These are phyloP conservation scores for Chaetodon trifasciatus DNA, from an alignment of 2,797 vertebrate genomes.

Conservation along the genomic window DNA sequence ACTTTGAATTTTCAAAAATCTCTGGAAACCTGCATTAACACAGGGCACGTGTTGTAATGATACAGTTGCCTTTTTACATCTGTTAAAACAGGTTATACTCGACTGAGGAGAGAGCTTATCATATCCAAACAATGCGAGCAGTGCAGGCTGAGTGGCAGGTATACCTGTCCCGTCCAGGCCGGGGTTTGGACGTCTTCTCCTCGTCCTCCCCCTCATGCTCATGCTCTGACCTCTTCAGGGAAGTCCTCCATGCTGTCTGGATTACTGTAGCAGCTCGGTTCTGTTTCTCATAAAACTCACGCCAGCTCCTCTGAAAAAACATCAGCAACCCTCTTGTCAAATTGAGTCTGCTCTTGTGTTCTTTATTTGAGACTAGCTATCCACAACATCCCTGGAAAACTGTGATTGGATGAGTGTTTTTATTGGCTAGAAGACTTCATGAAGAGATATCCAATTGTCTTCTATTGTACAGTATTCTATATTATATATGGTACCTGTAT, in stretches of 20 bases:
- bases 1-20: background rate
- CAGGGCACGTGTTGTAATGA: background rate
- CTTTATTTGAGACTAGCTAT: background rate
- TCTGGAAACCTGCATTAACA: background rate
- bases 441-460: background rate
- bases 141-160: background rate
- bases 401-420: background rate
- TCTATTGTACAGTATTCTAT: background rate
- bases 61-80: background rate
- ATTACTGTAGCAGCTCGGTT: constrained; percentile 88
- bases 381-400: background rate
- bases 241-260: constrained; percentile 88
- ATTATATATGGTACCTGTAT: constrained; percentile 87
- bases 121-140: background rate
- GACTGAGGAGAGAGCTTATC: background rate
- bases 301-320: constrained; percentile 88
- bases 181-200: constrained; percentile 62
- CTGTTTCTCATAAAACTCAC: constrained; percentile 83
- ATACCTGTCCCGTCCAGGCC: constrained; percentile 85
- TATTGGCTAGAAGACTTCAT: background rate
- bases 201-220: constrained; percentile 59
- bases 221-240: constrained; percentile 63
- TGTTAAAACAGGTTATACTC: background rate
- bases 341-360: background rate
- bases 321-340: constrained; percentile 28